Conservation (phyloP, 2,113 vertebrate species). For the Halcyon malimbica region DNA sequence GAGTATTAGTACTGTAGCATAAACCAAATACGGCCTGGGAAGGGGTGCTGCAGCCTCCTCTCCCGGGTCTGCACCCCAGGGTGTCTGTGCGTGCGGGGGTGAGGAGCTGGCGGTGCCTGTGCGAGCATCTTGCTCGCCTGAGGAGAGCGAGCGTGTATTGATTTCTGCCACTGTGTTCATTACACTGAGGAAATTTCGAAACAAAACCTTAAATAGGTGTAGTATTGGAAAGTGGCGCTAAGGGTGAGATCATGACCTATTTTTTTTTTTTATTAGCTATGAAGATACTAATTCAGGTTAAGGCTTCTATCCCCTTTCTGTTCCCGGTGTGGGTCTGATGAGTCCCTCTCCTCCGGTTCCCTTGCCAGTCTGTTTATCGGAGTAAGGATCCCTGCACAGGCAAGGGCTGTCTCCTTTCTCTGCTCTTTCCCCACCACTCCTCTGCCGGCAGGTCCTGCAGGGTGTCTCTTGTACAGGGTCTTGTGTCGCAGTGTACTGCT, state of each 20-base stretch:
- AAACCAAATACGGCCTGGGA: conserved; percentile 79
- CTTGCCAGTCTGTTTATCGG: background rate
- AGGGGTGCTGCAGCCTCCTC: conserved; percentile 54
- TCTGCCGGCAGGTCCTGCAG: background rate
- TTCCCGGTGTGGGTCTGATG: background rate
- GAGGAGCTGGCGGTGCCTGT: background rate
- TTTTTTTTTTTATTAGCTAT: conserved; percentile 74
- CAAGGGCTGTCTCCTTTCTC: background rate
- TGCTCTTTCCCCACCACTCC: background rate
- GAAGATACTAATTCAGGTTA: conserved; percentile 73
- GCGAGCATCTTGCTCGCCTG: conserved; percentile 9
- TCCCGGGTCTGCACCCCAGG: conserved; percentile 55
- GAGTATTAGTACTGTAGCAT: conserved; percentile 85
- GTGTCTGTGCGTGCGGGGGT: background rate
- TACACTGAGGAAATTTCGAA: conserved; percentile 61
- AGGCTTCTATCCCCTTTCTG: conserved; percentile 59
- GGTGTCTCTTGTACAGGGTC: background rate
- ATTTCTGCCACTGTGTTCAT: conserved; percentile 77
- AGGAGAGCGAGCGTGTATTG: conserved; percentile 67
- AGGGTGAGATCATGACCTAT: conserved; percentile 68
- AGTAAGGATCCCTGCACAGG: background rate
- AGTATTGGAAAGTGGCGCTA: conserved; percentile 64
- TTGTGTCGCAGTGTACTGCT: rapidly evolving
- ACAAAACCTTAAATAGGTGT: conserved; percentile 35
- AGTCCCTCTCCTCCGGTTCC: background rate